phyloP scores from a whole-genome alignment of 2,888 invertebrate species.

The Acronicta leporina region DNA sequence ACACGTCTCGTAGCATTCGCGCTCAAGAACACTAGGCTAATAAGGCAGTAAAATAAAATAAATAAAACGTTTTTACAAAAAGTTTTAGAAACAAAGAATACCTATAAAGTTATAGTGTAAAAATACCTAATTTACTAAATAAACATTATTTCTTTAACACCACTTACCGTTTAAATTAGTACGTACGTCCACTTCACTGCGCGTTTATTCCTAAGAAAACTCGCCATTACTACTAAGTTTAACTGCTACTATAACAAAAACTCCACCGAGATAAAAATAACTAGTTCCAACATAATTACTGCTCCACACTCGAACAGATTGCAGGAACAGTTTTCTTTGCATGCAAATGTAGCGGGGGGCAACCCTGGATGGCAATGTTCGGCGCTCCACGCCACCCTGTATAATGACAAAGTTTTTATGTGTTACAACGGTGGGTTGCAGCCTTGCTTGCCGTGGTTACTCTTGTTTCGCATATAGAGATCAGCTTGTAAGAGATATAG shows the following conservation, averaged over 20 bases:
- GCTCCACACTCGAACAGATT: constrained; percentile 6
- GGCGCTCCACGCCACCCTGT: constrained; percentile 23
- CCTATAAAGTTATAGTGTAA: no score
- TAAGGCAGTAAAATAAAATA: no score
- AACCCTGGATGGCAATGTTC: constrained; percentile 28
- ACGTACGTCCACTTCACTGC: no score
- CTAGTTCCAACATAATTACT: constrained; percentile 11
- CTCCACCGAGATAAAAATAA: constrained; percentile 7
- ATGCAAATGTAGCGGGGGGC: constrained; percentile 35
- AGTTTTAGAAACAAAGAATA: no score
- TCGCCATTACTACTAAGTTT: background rate
- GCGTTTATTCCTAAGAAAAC: background rate
- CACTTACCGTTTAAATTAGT: no score
- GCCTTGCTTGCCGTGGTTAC: constrained; percentile 12
- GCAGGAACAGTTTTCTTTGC: constrained; percentile 6
- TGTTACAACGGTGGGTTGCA: constrained; percentile 16
- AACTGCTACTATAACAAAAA: background rate
- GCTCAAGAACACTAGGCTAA: no score
- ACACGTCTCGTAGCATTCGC: no score
- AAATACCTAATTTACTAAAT: no score
- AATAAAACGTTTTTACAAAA: no score
- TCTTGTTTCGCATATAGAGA: constrained; percentile 29
- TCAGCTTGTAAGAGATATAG: constrained; percentile 19
- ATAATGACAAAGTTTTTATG: constrained; percentile 48
- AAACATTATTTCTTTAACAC: no score